Evolutionary conservation across 2,888 invertebrate genomes (phyloP).

Genomic region (Baronia brevicornis): DNA sequence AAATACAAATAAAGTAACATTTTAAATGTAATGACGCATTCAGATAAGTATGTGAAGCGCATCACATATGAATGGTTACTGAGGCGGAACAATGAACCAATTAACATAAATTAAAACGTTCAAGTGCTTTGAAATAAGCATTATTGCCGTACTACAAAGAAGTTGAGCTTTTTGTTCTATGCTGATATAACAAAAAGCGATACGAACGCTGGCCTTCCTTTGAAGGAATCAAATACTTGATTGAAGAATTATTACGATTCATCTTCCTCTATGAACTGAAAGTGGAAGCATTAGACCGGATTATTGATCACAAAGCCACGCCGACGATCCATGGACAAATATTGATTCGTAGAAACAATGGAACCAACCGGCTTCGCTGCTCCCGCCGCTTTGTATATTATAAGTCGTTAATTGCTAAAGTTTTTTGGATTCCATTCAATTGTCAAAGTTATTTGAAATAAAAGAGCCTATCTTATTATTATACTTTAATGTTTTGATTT

Average conservation of each 20-base stretch:
- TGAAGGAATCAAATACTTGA: conserved; percentile 62
- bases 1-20: conserved; percentile 6
- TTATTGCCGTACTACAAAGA: conserved; percentile 50
- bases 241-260: conserved; percentile 69
- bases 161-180: conserved; percentile 55
- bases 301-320: conserved; percentile 58
- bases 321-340: conserved; percentile 67
- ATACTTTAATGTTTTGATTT: too few relatives aligned
- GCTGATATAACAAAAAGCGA: too few relatives aligned
- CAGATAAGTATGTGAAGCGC: conserved; percentile 1
- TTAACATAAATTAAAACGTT: conserved; percentile 33
- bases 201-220: conserved; percentile 35
- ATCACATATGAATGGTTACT: conserved; percentile 11
- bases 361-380: conserved; percentile 27
- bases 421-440: conserved; percentile 6
- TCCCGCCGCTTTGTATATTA: conserved; percentile 40
- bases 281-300: conserved; percentile 59
- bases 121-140: conserved; percentile 44
- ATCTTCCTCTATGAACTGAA: conserved; percentile 54
- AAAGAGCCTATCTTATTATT: too few relatives aligned
- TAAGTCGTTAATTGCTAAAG: conserved; percentile 48
- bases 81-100: conserved; percentile 43
- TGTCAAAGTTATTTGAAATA: too few relatives aligned
- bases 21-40: too few relatives aligned
- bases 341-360: conserved; percentile 74